Evolutionary conservation across 2,113 vertebrate species (phyloP).

Genomic region (Procavia capensis): DNA sequence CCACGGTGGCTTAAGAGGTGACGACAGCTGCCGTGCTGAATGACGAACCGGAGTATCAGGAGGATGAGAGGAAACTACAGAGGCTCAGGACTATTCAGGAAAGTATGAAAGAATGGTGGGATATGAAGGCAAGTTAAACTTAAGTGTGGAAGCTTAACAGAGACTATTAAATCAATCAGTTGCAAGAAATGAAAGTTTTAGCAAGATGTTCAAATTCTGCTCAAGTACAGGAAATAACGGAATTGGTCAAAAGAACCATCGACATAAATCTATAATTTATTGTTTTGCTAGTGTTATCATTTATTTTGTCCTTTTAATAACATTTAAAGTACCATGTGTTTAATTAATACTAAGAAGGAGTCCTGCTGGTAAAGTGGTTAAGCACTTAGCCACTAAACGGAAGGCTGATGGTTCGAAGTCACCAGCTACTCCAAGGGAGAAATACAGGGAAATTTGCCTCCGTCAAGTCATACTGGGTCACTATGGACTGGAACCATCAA

Average conservation of each 20-base stretch:
- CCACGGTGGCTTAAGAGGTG: neutral
- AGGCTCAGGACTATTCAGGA: neutral
- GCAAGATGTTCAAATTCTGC: slow-evolving; percentile 17
- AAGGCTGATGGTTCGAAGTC: neutral
- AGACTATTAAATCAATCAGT: slow-evolving; percentile 33
- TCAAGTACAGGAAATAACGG: neutral
- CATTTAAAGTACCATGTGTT: neutral
- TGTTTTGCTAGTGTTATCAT: neutral
- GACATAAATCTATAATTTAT: neutral
- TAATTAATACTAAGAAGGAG: slow-evolving; percentile 1
- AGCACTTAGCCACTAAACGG: neutral
- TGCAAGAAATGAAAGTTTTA: slow-evolving; percentile 48
- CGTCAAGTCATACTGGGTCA: neutral
- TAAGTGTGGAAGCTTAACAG: slow-evolving; percentile 26
- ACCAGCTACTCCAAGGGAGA: neutral
- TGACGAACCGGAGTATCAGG: slow-evolving; percentile 32
- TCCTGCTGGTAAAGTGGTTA: neutral
- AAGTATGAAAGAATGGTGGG: slow-evolving; percentile 23
- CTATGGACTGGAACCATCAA: neutral
- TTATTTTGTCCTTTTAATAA: neutral
- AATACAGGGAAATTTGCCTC: neutral
- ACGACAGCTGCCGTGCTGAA: neutral
- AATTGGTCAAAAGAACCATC: slow-evolving; percentile 32
- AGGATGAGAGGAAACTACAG: neutral
- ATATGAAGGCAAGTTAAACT: slow-evolving; percentile 31